Evolutionary conservation across 2,113 vertebrate species (phyloP).

Genomic region (Vulpes lagopus): DNA sequence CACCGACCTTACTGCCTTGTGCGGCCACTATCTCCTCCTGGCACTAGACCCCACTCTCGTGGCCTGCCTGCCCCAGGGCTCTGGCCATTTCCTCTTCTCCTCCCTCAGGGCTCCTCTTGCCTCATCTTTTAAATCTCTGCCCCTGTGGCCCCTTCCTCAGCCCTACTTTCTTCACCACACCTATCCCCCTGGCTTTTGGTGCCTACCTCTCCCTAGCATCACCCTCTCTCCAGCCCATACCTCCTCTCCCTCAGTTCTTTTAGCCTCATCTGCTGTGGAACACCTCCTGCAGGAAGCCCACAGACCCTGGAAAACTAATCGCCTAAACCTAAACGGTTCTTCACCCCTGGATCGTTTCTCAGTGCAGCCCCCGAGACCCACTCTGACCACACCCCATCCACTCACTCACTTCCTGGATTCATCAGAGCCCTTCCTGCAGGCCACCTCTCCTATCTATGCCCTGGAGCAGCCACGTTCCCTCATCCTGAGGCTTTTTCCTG

Average conservation of each 20-base stretch:
- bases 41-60: not conserved
- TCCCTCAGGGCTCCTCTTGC: not conserved
- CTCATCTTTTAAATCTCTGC: not conserved
- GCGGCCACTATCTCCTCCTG: not conserved
- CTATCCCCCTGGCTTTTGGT: too few relatives aligned
- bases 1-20: too few relatives aligned
- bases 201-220: not conserved
- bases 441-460: not conserved
- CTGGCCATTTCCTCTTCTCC: not conserved
- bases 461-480: not conserved
- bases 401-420: not conserved
- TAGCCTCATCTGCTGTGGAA: not conserved
- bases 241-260: not conserved
- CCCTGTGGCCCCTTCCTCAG: not conserved
- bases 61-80: not conserved
- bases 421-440: not conserved
- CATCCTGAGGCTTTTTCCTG: not conserved
- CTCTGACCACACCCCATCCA: not conserved
- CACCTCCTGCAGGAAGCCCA: not conserved
- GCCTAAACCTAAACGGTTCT: not conserved
- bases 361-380: not conserved
- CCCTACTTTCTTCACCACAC: too few relatives aligned
- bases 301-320: not conserved
- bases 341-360: not conserved
- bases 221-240: not conserved